Conservation (phyloP, 2,888 invertebrate species). For the Apodemia hepburni region DNA sequence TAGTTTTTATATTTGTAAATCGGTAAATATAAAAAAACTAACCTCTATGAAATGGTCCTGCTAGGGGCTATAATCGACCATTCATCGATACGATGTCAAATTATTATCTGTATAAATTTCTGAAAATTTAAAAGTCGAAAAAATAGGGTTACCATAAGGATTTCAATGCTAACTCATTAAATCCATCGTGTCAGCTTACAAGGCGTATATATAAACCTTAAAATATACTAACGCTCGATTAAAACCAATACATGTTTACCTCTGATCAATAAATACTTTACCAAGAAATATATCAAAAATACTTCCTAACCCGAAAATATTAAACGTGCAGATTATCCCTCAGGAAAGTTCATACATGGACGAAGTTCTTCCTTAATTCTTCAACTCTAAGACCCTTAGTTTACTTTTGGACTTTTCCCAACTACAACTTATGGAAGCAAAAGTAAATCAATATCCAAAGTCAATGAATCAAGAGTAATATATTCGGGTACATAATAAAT, state of each 20-base stretch:
- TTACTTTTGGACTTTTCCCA: conserved; percentile 52
- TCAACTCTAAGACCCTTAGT: conserved; percentile 53
- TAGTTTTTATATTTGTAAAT: too few species aligned
- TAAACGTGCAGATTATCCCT: conserved; percentile 16
- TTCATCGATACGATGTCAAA: too few species aligned
- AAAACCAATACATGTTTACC: conserved; percentile 1
- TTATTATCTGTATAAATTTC: too few species aligned
- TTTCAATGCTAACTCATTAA: too few species aligned
- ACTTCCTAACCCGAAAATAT: conserved; percentile 18
- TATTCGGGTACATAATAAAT: conserved; percentile 81
- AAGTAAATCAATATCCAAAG: conserved; percentile 80
- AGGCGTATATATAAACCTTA: neutral
- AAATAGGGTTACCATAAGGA: too few species aligned
- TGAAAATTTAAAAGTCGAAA: too few species aligned
- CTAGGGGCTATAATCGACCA: too few species aligned
- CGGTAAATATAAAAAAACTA: too few species aligned
- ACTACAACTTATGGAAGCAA: conserved; percentile 75
- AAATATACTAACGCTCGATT: neutral
- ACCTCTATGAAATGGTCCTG: too few species aligned
- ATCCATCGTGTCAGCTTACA: too few species aligned
- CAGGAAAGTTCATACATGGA: conserved; percentile 37
- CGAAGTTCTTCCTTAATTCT: conserved; percentile 52
- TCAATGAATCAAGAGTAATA: conserved; percentile 81
- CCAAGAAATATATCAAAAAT: conserved; percentile 18
- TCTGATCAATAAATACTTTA: conserved; percentile 10